Evolutionary conservation across 2,113 vertebrate genomes (phyloP), one percentile per base, ranked within the genome.

Genomic region (Seriola rivoliana): DNA sequence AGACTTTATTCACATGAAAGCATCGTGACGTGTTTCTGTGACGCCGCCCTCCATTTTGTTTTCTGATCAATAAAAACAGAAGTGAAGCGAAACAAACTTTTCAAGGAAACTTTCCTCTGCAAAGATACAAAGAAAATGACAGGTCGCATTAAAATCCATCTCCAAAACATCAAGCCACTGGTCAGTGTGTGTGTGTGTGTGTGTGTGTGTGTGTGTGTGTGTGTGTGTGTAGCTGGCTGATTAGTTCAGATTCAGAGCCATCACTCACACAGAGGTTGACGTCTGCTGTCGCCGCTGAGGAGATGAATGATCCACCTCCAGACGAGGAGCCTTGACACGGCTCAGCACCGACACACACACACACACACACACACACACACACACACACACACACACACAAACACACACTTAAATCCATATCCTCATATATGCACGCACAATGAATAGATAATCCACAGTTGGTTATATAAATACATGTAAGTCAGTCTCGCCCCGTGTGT

Each of bases 271-370:
- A 48, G 80, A 78, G 68, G 64, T 58, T 81, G 85, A 85, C 82
- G 38, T 73, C 63, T 85, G 78, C 88, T 85, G 88, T 84, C 80
- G n/a, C 86, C 59, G 19, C 69, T 32, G 48, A 71, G 81, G 72
- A 82, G 90, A 92, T 77, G 79, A 84, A 92, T 50, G 88, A 88
- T 81, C 75, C 84, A 75, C 82, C 80, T 80, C 86, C 78, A 86
- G 76, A 86, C 62, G 44, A 66, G 59, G 55, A 66, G 83, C 87
- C 78, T 78, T 89, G 87, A 87, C 81, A 78, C 76, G 16, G 44
- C 69, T 71, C 55, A 32, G 44, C 81, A 57, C 34, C 7, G 11
- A 32, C 71, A 10, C 88, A 62, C 79, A 34, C 80, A 52, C 70
- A 59, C 70, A 44, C 71, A 17, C 57, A 48, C 66, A 57, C 81